Conservation (phyloP, 2,797 vertebrate species). For the Liparis tanakae region DNA sequence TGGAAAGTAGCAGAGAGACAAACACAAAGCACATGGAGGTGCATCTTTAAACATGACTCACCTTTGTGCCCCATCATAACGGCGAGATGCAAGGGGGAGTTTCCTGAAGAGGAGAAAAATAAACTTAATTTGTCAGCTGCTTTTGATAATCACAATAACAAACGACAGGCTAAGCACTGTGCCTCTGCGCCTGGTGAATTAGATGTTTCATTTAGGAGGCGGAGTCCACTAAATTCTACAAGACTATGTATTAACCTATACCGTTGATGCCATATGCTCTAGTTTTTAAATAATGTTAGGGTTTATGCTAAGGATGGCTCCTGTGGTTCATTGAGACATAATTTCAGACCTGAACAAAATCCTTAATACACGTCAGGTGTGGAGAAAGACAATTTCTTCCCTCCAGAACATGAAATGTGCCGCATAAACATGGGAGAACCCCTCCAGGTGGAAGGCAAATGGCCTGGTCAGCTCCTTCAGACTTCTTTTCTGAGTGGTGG, state of each 20-base stretch:
- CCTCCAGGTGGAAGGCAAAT: constrained; percentile 48
- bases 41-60: constrained; percentile 74
- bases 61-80: constrained; percentile 99
- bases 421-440: constrained; percentile 52
- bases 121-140: constrained; percentile 18
- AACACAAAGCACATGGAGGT: constrained; percentile 25
- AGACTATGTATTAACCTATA: constrained; percentile 31
- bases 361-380: constrained; percentile 13
- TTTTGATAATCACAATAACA: constrained; percentile 38
- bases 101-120: constrained; percentile 83
- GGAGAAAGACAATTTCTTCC: constrained; percentile 10
- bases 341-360: not conserved
- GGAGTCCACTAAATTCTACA: constrained; percentile 37
- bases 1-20: constrained; percentile 19
- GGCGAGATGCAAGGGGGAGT: constrained; percentile 97
- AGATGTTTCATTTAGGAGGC: constrained; percentile 28
- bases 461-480: constrained; percentile 45
- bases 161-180: not conserved
- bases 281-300: not conserved
- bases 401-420: constrained; percentile 44
- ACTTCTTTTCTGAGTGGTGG: constrained; percentile 23
- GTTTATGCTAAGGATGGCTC: not conserved
- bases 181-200: constrained; percentile 22
- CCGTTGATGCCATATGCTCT: not conserved
- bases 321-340: not conserved